phyloP scores from a whole-genome alignment of 2,113 vertebrate species.

The Arizona elegans region DNA sequence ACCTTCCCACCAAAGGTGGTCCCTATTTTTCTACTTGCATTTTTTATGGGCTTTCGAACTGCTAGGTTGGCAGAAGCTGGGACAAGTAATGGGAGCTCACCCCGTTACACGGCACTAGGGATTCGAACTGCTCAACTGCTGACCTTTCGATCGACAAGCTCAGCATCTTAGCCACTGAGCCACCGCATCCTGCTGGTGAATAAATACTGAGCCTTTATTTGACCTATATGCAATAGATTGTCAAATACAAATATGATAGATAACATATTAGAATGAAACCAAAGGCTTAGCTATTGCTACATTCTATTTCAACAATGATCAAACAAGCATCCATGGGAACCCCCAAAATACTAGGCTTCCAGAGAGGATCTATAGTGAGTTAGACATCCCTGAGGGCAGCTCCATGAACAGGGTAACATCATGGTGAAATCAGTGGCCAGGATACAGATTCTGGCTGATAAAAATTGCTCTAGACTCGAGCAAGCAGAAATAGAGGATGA shows the following conservation, averaged over 20 bases:
- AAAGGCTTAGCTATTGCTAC: neutral
- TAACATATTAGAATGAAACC: neutral
- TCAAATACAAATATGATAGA: neutral
- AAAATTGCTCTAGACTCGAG: neutral
- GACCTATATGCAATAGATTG: neutral
- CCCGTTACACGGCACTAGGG: too few relatives aligned
- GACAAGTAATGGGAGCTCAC: too few relatives aligned
- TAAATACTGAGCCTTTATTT: neutral
- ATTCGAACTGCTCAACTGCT: too few relatives aligned
- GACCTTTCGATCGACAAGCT: too few relatives aligned
- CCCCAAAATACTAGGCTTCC: neutral
- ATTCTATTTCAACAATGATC: neutral
- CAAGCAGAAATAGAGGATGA: neutral
- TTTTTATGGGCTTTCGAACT: too few relatives aligned
- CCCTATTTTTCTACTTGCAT: too few relatives aligned
- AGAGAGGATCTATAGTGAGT: neutral
- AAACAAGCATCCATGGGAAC: neutral
- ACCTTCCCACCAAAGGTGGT: too few relatives aligned
- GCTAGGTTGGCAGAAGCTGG: too few relatives aligned
- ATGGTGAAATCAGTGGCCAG: neutral
- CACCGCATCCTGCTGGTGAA: neutral
- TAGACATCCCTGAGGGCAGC: neutral
- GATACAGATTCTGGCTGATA: neutral
- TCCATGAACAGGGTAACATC: neutral
- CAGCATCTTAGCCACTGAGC: too few relatives aligned